Base-by-base conservation (phyloP, 64 coral and sea anemone genomes). In the Montipora cactus region DNA sequence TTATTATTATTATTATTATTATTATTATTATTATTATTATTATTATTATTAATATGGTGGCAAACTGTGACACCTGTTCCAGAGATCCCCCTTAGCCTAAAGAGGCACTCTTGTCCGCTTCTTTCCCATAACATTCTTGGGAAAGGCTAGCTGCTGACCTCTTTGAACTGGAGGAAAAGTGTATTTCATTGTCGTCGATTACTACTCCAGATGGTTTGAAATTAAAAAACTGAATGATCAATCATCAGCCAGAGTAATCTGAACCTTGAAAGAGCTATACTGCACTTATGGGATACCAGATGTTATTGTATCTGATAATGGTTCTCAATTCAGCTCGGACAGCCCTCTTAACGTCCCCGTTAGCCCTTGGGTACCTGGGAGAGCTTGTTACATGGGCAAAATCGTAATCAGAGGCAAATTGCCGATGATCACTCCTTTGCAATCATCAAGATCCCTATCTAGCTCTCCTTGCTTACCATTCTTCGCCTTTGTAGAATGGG, bases 331-430 rank as follows among this genome's bases (percentile, higher is more conserved):
- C 76, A 82, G 69, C 11, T 69, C 23, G 10, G 58, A 79, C 18
- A 16, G 28, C 28, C 28, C 28, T 28, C 28, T 28, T 28, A 28
- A 28, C 28, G 28, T 28, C 28, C 28, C 71, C 18, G 88, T 92
- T 78, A 47, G 79, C 9, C 74, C 79, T 25, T 25, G 25, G 25
- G 25, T 25, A 25, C 25, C 25, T 25, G 25, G 25, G 25, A 25
- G 25, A 25, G 25, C 25, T 25, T 25, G 28, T 93, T 91, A 5
- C 81, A 48, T 3, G 62, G 74, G 21, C 94, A 91, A 80, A 88
- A 47, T 18, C 91, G 93, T 86, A 16, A 75, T 62, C 95, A 96
- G 64, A 81, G 22, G 93, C 91, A 44, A 96, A 90, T 48, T 93
- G 79, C 2, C 86, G 84, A 22, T 67, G 21, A 58, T 96, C 75